These are phyloP conservation scores for Scaptodrosophila latifasciaeformis DNA, from an alignment of 2,888 invertebrate species.

Conservation along the genomic window DNA sequence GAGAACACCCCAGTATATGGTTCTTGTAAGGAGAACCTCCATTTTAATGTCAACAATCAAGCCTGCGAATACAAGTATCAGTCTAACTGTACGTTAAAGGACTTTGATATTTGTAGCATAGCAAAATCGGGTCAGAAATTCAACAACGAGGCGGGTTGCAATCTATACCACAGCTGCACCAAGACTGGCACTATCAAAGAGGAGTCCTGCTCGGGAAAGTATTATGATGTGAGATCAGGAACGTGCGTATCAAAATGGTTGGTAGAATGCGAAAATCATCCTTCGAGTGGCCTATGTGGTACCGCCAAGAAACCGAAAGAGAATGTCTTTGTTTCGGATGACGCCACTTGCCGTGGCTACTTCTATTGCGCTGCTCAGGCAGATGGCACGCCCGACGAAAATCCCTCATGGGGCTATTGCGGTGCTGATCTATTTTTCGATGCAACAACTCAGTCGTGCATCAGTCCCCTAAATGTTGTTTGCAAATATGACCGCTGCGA, in stretches of 20 bases:
- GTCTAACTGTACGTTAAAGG: conserved; percentile 36
- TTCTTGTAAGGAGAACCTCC: conserved; percentile 33
- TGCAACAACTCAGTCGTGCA: conserved; percentile 31
- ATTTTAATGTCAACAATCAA: conserved; percentile 45
- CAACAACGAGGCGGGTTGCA: conserved; percentile 37
- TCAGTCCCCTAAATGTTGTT: conserved; percentile 36
- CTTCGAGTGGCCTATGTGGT: conserved; percentile 44
- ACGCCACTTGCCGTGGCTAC: conserved; percentile 66
- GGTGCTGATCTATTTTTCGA: conserved; percentile 58
- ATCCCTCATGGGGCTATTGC: conserved; percentile 64
- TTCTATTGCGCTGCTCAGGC: conserved; percentile 48
- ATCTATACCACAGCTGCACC: conserved; percentile 41
- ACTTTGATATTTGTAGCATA: conserved; percentile 56
- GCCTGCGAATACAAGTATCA: conserved; percentile 31
- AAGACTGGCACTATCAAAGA: conserved; percentile 32
- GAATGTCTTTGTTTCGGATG: conserved; percentile 49
- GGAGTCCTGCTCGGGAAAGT: conserved; percentile 32
- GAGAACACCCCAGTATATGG: conserved; percentile 38
- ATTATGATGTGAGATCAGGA: conserved; percentile 40
- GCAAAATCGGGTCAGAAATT: conserved; percentile 52
- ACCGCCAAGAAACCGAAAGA: conserved; percentile 27
- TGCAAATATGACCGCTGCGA: conserved; percentile 70
- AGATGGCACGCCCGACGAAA: conserved; percentile 33
- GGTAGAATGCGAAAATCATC: conserved; percentile 42
- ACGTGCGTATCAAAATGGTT: conserved; percentile 33